Evolutionary conservation across 2,888 invertebrate genomes (phyloP).

Genomic region (Chymomyza amoena): DNA sequence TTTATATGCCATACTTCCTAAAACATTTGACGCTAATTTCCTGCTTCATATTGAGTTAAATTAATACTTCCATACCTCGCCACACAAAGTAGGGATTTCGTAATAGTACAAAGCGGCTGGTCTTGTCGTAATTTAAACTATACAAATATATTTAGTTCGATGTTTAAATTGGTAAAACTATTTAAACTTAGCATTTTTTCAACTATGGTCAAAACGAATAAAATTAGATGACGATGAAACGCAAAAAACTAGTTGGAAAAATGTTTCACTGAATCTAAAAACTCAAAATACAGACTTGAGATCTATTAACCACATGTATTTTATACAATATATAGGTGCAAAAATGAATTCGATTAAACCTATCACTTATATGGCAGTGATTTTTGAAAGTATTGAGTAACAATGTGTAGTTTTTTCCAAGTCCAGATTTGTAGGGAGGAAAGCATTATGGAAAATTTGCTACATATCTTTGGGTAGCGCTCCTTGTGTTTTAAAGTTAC

Average conservation of each 20-base stretch:
- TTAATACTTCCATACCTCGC: neutral
- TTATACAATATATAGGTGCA: neutral
- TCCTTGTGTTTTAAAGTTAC: neutral
- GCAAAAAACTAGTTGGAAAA: neutral
- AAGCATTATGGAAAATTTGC: slow-evolving; percentile 35
- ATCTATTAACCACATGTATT: slow-evolving; percentile 27
- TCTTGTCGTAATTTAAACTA: neutral
- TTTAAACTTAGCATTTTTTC: too few relatives aligned
- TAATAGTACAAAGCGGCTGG: neutral
- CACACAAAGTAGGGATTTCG: neutral
- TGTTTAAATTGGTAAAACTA: neutral
- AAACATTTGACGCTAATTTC: neutral
- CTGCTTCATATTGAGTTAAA: neutral
- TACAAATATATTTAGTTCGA: neutral
- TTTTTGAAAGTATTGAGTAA: slow-evolving; percentile 40
- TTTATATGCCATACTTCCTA: neutral
- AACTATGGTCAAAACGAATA: too few relatives aligned
- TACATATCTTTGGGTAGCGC: slow-evolving; percentile 46
- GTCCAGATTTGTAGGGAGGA: neutral
- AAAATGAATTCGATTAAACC: slow-evolving; percentile 23
- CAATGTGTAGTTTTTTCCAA: slow-evolving; percentile 35
- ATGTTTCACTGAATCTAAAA: neutral
- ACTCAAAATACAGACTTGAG: slow-evolving; percentile 25
- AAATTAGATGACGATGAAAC: too few relatives aligned
- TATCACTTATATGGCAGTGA: slow-evolving; percentile 61